Base-by-base conservation (phyloP, 1,140 invertebrate species). In the Pectinophora gossypiella region DNA sequence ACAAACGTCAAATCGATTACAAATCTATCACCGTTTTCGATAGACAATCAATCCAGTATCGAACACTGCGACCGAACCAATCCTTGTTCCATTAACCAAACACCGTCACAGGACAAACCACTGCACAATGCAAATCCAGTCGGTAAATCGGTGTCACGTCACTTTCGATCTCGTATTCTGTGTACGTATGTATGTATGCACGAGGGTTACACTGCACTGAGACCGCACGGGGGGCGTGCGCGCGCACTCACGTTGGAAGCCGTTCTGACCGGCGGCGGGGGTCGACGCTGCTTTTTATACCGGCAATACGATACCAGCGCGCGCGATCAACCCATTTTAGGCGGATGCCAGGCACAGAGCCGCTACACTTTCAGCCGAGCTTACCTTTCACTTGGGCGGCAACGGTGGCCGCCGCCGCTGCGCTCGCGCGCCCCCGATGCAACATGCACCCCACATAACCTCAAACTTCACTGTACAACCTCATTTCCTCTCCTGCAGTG, bases 231-330 rank as follows among this genome's bases (percentile, higher is more conserved):
- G 54, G 63, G 60, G 68, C 71, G 72, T 76, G 72, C 79, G 73
- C 68, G 68, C 64, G 63, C 79, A 89, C 87, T 89, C 80, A 89
- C 90, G 94, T 95, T 95, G 93, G 94, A 94, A 95, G 94, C 94
- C 94, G 94, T 95, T 95, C 94, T 96, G 94, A 94, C 92, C 91
- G 90, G 90, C 89, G 88, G 89, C 89, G 89, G 89, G 88, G 89
- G 79, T 87, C 78, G 86, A 76, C 87, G 88, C 90, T 90, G 89
- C 91, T 93, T 95, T 94, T 95, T 95, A 95, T 95, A 94, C 91
- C 86, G 91, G 94, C 93, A 94, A 95, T 91, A 93, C 93, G 93
- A 95, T 93, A 91, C 92, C 89, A 87, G 76, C 72, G 79, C 65
- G 65, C 83, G 81, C 72, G 79, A 86, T 76, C 89, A 89, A 90